These are phyloP conservation scores for Parazoanthus atlanticus DNA, from an alignment of 92 coral and sea anemone species.

Conservation along the genomic window DNA sequence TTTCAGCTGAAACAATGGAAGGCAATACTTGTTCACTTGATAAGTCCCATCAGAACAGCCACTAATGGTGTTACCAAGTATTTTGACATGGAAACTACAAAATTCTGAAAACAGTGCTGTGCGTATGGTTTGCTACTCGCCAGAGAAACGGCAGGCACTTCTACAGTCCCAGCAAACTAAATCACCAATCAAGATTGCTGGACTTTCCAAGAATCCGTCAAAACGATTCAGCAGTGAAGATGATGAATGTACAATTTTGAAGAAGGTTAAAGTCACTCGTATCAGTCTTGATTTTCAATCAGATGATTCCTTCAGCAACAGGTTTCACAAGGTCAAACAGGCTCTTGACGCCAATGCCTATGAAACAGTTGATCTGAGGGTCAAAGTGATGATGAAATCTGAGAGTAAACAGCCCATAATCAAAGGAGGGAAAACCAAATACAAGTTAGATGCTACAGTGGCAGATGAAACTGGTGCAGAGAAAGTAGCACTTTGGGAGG, in stretches of 20 bases:
- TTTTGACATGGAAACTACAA: conserved; percentile 46
- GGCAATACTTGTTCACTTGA: conserved; percentile 50
- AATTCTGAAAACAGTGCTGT: conserved; percentile 43
- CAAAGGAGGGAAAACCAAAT: conserved; percentile 54
- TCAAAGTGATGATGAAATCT: conserved; percentile 61
- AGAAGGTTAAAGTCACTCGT: conserved; percentile 48
- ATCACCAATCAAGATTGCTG: conserved; percentile 48
- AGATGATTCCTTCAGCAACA: conserved; percentile 51
- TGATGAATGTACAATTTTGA: conserved; percentile 57
- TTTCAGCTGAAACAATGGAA: conserved; percentile 47
- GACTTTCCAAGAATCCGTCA: conserved; percentile 41
- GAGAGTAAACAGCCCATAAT: conserved; percentile 52
- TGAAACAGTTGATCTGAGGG: conserved; percentile 57
- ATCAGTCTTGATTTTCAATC: conserved; percentile 47
- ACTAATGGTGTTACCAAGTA: conserved; percentile 37
- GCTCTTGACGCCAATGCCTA: conserved; percentile 59
- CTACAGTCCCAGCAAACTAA: conserved; percentile 39
- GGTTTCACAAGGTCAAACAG: conserved; percentile 56
- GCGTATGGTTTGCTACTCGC: conserved; percentile 45
- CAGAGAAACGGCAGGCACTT: conserved; percentile 35
- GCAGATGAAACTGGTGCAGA: conserved; percentile 62
- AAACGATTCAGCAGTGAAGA: conserved; percentile 45
- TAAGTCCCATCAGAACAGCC: conserved; percentile 32
- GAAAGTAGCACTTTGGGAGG: conserved; percentile 58
- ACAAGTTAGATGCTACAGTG: conserved; percentile 51